phyloP scores from a whole-genome alignment of 1,140 invertebrate species.

The Copidosoma floridanum region DNA sequence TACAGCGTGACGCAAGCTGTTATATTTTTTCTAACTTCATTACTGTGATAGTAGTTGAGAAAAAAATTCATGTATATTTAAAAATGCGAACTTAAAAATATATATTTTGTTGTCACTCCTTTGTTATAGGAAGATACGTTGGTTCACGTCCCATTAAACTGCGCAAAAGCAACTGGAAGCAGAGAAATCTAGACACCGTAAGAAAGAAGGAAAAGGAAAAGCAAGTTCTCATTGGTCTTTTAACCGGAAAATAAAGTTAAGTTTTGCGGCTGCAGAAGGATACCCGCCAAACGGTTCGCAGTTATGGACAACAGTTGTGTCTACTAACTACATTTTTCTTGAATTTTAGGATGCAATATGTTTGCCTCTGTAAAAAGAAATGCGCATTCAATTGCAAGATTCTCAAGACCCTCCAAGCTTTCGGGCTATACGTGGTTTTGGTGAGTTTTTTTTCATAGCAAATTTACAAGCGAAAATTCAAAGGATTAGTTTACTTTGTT shows the following conservation, averaged over 20 bases:
- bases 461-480: slow-evolving; percentile 1
- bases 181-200: slow-evolving; percentile 89
- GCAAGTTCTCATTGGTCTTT: slow-evolving; percentile 69
- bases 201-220: slow-evolving; percentile 95
- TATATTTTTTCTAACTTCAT: no score
- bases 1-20: no score
- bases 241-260: slow-evolving; percentile 57
- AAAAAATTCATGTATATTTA: no score
- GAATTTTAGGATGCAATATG: slow-evolving; percentile 3
- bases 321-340: no score
- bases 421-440: neutral
- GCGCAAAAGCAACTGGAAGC: slow-evolving; percentile 94
- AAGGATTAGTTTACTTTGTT: slow-evolving; percentile 12
- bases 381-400: neutral
- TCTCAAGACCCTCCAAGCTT: neutral
- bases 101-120: slow-evolving; percentile 19
- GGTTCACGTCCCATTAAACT: slow-evolving; percentile 98
- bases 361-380: neutral
- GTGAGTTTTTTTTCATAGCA: slow-evolving; percentile 9
- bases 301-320: no score
- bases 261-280: no score
- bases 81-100: neutral
- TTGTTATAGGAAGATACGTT: slow-evolving; percentile 81
- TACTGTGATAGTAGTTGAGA: no score
- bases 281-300: no score